These are phyloP conservation scores for Myopa testacea DNA, from an alignment of 2,888 invertebrate species.

Conservation along the genomic window DNA sequence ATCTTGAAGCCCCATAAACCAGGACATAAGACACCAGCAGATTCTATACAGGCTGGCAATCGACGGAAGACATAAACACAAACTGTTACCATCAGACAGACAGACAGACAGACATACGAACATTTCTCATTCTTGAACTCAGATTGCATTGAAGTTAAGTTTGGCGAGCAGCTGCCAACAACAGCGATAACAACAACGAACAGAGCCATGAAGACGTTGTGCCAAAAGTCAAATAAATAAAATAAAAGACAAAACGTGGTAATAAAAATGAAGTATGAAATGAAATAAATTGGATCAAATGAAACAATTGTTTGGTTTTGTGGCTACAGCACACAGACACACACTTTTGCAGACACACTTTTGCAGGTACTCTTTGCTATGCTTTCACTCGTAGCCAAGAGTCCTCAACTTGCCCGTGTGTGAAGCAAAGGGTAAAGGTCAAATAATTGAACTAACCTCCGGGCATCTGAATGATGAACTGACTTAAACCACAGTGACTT, in stretches of 20 bases:
- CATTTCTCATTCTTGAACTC: background rate
- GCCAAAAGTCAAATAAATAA: background rate
- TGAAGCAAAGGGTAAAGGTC: conserved; percentile 9
- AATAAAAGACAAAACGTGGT: background rate
- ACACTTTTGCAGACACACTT: background rate
- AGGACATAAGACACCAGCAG: background rate
- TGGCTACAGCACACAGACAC: background rate
- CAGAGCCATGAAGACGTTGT: background rate
- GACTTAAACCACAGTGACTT: background rate
- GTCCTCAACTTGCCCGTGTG: background rate
- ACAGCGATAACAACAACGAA: background rate
- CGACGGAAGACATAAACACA: conserved; percentile 4
- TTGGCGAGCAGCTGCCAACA: background rate
- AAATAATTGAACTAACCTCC: background rate
- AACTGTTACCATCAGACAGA: background rate
- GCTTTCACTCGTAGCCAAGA: background rate
- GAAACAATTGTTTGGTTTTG: background rate
- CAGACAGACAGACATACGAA: background rate
- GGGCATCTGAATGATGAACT: background rate
- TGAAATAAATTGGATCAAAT: background rate
- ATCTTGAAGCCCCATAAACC: background rate
- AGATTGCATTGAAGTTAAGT: background rate
- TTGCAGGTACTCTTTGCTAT: background rate
- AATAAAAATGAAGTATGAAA: background rate
- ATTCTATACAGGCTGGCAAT: background rate